Conservation (phyloP, 2,113 vertebrate genomes). For the Leucosticte australis region DNA sequence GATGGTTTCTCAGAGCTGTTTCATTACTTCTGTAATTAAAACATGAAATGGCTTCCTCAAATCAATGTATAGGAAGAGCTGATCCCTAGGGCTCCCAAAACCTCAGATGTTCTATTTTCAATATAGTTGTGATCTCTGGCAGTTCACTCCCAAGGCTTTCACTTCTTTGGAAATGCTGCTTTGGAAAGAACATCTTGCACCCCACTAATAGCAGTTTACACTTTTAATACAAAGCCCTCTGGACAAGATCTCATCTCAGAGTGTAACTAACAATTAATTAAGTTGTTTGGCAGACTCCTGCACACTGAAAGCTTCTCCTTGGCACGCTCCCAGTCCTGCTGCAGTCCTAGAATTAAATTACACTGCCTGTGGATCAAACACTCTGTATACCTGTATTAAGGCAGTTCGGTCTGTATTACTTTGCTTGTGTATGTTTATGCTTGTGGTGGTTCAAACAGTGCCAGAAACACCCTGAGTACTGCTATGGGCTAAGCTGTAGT, state of each 20-base stretch:
- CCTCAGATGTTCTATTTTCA: background rate
- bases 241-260: background rate
- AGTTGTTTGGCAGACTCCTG: background rate
- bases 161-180: background rate
- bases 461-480: background rate
- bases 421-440: background rate
- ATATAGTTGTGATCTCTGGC: background rate
- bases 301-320: background rate
- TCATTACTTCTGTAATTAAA: background rate
- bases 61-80: background rate
- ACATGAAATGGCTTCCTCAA: background rate
- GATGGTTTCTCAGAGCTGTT: background rate
- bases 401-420: background rate
- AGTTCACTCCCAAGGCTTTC: background rate
- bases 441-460: background rate
- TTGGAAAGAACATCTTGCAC: background rate
- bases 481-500: background rate
- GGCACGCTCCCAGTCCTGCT: background rate
- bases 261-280: slow-evolving; percentile 10
- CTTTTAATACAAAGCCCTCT: background rate
- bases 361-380: background rate
- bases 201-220: background rate
- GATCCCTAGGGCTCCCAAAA: background rate
- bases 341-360: background rate
- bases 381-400: background rate